Evolutionary conservation across 2,888 invertebrate species (phyloP).

Genomic region (Troides aeacus): DNA sequence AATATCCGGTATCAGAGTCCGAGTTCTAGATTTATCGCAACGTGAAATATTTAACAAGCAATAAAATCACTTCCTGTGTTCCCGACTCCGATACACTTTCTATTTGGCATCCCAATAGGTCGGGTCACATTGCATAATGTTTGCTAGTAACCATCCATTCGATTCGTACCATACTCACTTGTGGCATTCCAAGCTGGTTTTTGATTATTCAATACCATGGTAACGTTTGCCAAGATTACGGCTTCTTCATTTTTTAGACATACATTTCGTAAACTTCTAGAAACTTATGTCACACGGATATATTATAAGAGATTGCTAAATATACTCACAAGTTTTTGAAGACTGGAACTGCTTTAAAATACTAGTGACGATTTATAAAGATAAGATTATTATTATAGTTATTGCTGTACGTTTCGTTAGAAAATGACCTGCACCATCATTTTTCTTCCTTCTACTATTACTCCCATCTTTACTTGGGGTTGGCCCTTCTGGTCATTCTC

Average conservation of each 20-base stretch:
- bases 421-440: too few species aligned
- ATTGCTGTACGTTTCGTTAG: not conserved
- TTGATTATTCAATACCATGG: constrained; percentile 40
- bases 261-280: constrained; percentile 20
- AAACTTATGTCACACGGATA: constrained; percentile 27
- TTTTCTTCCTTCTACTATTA: too few species aligned
- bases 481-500: too few species aligned
- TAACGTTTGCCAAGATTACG: constrained; percentile 34
- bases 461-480: too few species aligned
- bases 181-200: constrained; percentile 49
- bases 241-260: constrained; percentile 31
- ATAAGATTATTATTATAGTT: not conserved
- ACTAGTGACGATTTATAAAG: not conserved
- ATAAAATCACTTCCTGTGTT: constrained; percentile 44
- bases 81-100: constrained; percentile 37
- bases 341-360: not conserved
- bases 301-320: constrained; percentile 12
- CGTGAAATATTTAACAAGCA: constrained; percentile 22
- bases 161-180: constrained; percentile 33
- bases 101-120: constrained; percentile 52
- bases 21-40: constrained; percentile 8
- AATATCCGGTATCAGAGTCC: too few species aligned
- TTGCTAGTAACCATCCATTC: constrained; percentile 33
- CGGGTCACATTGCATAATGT: constrained; percentile 48
- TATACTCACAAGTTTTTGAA: not conserved